These are phyloP conservation scores for Actinostola sp. DNA, from an alignment of 92 coral and sea anemone species.

Conservation along the genomic window DNA sequence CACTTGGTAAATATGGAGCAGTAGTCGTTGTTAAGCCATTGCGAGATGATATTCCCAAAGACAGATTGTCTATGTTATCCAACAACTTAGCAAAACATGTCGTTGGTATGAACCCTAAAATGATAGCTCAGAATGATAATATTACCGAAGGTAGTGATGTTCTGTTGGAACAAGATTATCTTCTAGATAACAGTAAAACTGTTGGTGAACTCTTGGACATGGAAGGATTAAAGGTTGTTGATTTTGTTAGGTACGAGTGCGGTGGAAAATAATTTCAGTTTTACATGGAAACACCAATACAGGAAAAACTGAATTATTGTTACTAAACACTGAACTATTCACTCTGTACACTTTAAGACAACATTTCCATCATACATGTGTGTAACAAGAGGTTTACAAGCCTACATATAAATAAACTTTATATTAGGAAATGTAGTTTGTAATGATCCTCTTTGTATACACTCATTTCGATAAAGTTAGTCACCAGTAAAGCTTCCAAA, in stretches of 20 bases:
- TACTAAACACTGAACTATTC: neutral
- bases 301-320: no score
- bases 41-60: neutral
- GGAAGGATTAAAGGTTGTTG: constrained; percentile 71
- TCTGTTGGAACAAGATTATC: constrained; percentile 81
- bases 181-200: constrained; percentile 68
- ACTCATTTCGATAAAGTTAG: no score
- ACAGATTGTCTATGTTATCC: constrained; percentile 47
- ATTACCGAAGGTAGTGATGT: constrained; percentile 35
- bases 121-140: constrained; percentile 54
- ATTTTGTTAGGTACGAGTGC: constrained; percentile 92
- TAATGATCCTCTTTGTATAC: no score
- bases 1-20: constrained; percentile 91
- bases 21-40: constrained; percentile 70
- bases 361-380: no score
- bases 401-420: no score
- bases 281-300: neutral
- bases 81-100: constrained; percentile 83
- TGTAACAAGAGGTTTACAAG: no score
- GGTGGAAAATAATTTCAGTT: constrained; percentile 41
- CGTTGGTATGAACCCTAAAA: constrained; percentile 92
- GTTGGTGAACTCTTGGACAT: constrained; percentile 74
- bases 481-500: no score
- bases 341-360: no score
- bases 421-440: no score